Evolutionary conservation across 2,113 vertebrate species (phyloP).

Genomic region (Peromyscus polionotus): DNA sequence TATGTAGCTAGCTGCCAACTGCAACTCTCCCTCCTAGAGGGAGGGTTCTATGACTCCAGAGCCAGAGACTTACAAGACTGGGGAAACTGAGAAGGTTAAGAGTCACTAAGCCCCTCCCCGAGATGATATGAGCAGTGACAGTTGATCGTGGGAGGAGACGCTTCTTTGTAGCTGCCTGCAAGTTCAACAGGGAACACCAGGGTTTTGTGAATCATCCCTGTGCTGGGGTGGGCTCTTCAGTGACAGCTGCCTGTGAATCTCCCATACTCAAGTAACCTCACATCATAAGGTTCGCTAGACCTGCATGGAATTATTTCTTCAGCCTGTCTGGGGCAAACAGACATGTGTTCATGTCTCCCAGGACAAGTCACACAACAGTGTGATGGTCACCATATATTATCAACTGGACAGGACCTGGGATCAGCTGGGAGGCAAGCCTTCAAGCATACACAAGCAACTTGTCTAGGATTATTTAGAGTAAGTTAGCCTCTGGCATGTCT

Average conservation of each 20-base stretch:
- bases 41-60: not conserved
- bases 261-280: not conserved
- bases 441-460: not conserved
- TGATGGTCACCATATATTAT: not conserved
- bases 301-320: not conserved
- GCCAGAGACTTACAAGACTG: too few species aligned
- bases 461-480: not conserved
- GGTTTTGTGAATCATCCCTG: not conserved
- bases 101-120: not conserved
- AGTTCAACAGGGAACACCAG: not conserved
- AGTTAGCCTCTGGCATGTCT: not conserved
- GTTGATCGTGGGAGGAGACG: not conserved
- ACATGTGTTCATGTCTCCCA: not conserved
- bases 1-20: not conserved
- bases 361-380: not conserved
- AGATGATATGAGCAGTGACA: not conserved
- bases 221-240: too few species aligned
- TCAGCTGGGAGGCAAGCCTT: not conserved
- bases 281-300: not conserved
- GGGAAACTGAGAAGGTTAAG: not conserved
- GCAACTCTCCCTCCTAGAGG: not conserved
- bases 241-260: not conserved
- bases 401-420: not conserved
- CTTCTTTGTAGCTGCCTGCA: not conserved
- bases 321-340: not conserved